phyloP scores from a whole-genome alignment of 2,888 invertebrate species.

The Drosophila niveifrons region DNA sequence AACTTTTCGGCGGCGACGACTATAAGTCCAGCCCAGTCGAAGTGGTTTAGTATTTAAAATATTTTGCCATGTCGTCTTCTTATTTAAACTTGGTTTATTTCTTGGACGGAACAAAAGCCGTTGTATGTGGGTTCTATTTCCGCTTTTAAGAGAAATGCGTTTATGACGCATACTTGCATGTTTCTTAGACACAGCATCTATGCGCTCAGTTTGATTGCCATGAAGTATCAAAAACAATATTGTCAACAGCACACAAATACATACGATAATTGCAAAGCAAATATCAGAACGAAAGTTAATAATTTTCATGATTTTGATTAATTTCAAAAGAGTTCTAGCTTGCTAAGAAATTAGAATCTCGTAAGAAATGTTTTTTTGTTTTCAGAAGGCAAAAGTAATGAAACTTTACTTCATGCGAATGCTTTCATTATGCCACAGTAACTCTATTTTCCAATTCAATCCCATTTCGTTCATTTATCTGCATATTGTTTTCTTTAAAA shows the following conservation, averaged over 20 bases:
- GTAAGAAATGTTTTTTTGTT: too few relatives aligned
- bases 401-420: background rate
- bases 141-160: background rate
- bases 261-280: background rate
- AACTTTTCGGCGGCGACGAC: conserved; percentile 27
- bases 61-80: conserved; percentile 4
- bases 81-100: too few relatives aligned
- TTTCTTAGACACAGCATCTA: background rate
- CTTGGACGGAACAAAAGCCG: background rate
- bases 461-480: background rate
- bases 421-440: background rate
- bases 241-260: background rate
- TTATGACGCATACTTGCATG: background rate
- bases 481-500: background rate
- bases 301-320: conserved; percentile 27
- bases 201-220: background rate
- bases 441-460: background rate
- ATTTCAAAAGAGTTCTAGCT: background rate
- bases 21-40: conserved; percentile 11
- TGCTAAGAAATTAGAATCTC: conserved; percentile 4
- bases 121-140: background rate
- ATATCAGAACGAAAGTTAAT: conserved; percentile 23
- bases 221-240: background rate
- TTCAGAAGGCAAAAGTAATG: too few relatives aligned
- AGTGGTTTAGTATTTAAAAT: conserved; percentile 3